phyloP scores from a whole-genome alignment of 2,888 invertebrate species.

The Bombyx huttoni region DNA sequence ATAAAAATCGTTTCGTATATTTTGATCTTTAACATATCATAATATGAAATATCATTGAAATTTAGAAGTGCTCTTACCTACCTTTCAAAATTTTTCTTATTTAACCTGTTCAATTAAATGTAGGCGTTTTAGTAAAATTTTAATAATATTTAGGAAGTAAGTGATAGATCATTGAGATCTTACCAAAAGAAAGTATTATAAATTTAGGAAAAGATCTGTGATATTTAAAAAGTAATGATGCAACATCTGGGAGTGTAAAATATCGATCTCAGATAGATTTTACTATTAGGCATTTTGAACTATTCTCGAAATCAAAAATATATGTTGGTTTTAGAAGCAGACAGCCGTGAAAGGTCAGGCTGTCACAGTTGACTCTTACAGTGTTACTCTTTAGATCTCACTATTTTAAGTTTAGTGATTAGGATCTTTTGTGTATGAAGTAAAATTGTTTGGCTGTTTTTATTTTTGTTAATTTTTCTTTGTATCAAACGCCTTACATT shows the following conservation, averaged over 20 bases:
- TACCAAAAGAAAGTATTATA: constrained; percentile 59
- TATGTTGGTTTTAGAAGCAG: background rate
- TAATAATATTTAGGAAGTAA: constrained; percentile 25
- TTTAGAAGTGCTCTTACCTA: constrained; percentile 8
- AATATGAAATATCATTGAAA: constrained; percentile 7
- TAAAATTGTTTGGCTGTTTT: background rate
- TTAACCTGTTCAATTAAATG: constrained; percentile 23
- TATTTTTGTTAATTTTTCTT: constrained; percentile 4
- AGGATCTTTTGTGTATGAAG: constrained; percentile 27
- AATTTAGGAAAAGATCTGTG: constrained; percentile 63
- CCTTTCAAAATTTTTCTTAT: constrained; percentile 11
- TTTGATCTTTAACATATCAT: background rate
- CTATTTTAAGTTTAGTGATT: constrained; percentile 33
- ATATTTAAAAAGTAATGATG: constrained; percentile 56
- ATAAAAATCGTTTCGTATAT: background rate
- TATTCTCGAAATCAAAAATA: constrained; percentile 2
- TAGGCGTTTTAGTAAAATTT: constrained; percentile 39
- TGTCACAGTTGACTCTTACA: too few species aligned
- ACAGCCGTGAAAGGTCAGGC: background rate
- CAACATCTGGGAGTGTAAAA: constrained; percentile 54
- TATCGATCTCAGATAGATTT: constrained; percentile 50
- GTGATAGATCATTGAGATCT: constrained; percentile 26
- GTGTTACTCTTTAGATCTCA: constrained; percentile 34
- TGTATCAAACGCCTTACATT: constrained; percentile 37
- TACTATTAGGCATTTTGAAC: background rate